phyloP scores from a whole-genome alignment of 2,797 vertebrate species.

The Ambastaia sidthimunki region DNA sequence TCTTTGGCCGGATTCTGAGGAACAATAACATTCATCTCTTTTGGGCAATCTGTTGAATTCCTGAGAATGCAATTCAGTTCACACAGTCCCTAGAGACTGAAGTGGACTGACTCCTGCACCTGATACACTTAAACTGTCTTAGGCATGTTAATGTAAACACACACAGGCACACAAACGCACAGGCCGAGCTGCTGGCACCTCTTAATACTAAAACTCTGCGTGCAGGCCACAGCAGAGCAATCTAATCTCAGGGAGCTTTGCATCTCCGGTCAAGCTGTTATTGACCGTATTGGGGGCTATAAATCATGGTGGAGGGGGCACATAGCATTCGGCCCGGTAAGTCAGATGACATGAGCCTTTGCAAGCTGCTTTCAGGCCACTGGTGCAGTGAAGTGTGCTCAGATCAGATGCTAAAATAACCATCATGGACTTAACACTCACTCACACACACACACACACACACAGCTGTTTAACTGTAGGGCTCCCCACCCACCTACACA shows the following conservation, averaged over 20 bases:
- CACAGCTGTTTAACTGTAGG: background rate
- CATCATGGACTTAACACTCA: conserved; percentile 34
- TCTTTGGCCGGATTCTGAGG: background rate
- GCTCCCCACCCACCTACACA: conserved; percentile 18
- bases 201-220: conserved; percentile 66
- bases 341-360: conserved; percentile 66
- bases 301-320: conserved; percentile 69
- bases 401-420: conserved; percentile 52
- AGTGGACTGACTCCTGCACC: background rate
- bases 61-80: background rate
- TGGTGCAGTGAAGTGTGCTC: conserved; percentile 58
- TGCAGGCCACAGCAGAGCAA: conserved; percentile 57
- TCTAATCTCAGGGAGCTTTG: conserved; percentile 61
- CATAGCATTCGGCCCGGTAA: conserved; percentile 58
- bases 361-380: conserved; percentile 70
- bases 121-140: conserved; percentile 22
- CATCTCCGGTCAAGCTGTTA: conserved; percentile 69
- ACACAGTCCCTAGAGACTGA: background rate
- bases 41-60: background rate
- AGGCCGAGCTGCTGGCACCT: conserved; percentile 51
- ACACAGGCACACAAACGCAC: conserved; percentile 6
- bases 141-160: conserved; percentile 37
- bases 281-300: conserved; percentile 75
- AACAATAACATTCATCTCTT: background rate
- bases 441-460: conserved; percentile 18